Evolutionary conservation across 2,113 vertebrate species (phyloP), one percentile per base, ranked within the genome.

Genomic region (Anolis carolinensis): DNA sequence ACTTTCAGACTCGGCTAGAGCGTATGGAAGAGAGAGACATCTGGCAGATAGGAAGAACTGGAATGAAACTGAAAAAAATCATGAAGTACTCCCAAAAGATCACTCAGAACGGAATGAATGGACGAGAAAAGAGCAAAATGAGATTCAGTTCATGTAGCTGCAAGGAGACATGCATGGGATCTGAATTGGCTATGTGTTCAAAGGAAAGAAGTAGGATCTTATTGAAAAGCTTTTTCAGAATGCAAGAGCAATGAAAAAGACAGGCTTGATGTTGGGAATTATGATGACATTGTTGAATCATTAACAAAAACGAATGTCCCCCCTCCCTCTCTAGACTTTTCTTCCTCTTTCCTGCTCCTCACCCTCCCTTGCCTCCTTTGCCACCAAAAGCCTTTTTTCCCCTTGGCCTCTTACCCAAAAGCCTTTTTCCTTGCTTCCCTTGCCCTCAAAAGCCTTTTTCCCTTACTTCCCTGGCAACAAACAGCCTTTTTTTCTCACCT

Each of bases 1-100:
- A 55, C 2, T 81, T 36, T 10, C 0, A 2, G 44, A 82, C 4
- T 79, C 32, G 1, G n/a, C 1, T n/a, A n/a, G 18, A 63, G 89
- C 86, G 73, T 71, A 77, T 27, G 1, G n/a, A 89, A 90, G 85
- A 30, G 59, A 77, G 76, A 20, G 87, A 76, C 82, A 79, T 65
- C 25, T 76, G 74, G 62, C 79, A 44, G 76, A 5, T 55, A 68
- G 7, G 16, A 50, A 55, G 76, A 48, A 32, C 6, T 13, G 11
- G 13, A n/a, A 2, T 21, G 30, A 21, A 82, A 72, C 50, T 32
- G 30, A 72, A 52, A 3, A n/a, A 25, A 14, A 68, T n/a, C 52
- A 52, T 52, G 50, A 59, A 63, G 79, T 65, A 39, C 27, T 67
- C 21, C 63, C 36, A 44, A 80, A 27, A 36, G 25, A 80, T 39